Evolutionary conservation across 2,113 vertebrate species (phyloP).

Genomic region (Uropsilus gracilis): DNA sequence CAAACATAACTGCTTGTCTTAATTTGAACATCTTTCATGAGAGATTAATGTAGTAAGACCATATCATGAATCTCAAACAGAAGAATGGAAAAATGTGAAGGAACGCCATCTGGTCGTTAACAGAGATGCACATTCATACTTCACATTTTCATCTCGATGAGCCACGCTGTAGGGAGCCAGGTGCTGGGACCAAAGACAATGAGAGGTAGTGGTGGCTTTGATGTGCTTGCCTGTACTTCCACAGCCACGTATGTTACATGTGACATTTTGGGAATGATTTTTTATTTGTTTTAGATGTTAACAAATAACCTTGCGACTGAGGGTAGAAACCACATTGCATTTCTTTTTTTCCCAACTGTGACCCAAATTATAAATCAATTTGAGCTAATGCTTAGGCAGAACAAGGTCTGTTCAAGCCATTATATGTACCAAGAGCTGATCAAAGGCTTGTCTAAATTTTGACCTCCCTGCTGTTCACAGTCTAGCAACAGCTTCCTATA

Average conservation of each 20-base stretch:
- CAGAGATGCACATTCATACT: not conserved
- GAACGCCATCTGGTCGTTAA: not conserved
- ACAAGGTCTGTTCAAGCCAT: not conserved
- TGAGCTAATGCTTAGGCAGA: not conserved
- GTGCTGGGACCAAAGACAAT: not conserved
- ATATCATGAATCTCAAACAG: not conserved
- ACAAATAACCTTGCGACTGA: not conserved
- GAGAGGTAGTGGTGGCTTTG: rapidly evolving
- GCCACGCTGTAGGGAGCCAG: not conserved
- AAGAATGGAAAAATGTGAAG: not conserved
- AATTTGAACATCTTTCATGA: not conserved
- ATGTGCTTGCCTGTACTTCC: not conserved
- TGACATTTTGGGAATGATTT: not conserved
- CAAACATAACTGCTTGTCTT: not conserved
- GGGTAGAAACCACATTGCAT: not conserved
- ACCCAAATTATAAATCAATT: not conserved
- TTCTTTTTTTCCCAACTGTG: not conserved
- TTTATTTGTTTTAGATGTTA: not conserved
- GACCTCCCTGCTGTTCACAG: not conserved
- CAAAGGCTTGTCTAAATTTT: not conserved
- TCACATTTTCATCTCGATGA: not conserved
- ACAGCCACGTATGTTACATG: not conserved
- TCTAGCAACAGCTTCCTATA: not conserved
- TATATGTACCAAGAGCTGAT: too few species aligned
- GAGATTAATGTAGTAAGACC: not conserved